These are phyloP conservation scores for Ecliptopera silaceata DNA, from an alignment of 2,888 invertebrate genomes.

Conservation along the genomic window DNA sequence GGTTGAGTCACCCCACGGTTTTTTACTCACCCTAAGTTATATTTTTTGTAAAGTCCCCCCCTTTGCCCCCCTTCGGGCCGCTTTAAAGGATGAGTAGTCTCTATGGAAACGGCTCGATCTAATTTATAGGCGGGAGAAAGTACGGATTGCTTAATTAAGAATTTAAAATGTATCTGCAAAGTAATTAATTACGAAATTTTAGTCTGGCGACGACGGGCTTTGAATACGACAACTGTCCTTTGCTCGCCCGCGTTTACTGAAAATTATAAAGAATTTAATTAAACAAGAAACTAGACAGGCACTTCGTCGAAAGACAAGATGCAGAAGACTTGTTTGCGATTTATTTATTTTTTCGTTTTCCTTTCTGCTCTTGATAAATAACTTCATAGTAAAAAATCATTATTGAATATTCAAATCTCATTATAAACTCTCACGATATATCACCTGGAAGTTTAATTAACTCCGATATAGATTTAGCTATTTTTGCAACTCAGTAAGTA, in stretches of 20 bases:
- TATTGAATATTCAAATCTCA: neutral
- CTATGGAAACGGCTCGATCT: constrained; percentile 84
- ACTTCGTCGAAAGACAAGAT: constrained; percentile 16
- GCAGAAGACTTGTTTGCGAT: neutral
- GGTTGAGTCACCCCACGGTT: constrained; percentile 84
- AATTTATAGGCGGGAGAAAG: constrained; percentile 83
- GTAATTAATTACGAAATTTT: constrained; percentile 80
- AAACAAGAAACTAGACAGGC: constrained; percentile 45
- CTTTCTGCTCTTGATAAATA: neutral
- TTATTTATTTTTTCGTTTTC: constrained; percentile 1
- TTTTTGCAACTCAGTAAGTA: neutral
- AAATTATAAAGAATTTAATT: constrained; percentile 67
- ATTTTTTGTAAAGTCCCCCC: constrained; percentile 81
- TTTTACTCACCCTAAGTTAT: constrained; percentile 84
- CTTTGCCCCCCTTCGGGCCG: constrained; percentile 68
- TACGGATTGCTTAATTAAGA: constrained; percentile 83
- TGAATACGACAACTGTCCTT: constrained; percentile 52
- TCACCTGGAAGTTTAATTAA: neutral
- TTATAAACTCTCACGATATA: neutral
- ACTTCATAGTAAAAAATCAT: neutral
- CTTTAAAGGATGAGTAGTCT: constrained; percentile 84
- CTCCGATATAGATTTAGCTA: neutral
- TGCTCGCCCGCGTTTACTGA: constrained; percentile 39
- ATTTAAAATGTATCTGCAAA: constrained; percentile 80
- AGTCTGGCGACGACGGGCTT: constrained; percentile 55